These are phyloP conservation scores for Epinephelus cyanopodus DNA, from an alignment of 2,113 vertebrate species.

Conservation along the genomic window DNA sequence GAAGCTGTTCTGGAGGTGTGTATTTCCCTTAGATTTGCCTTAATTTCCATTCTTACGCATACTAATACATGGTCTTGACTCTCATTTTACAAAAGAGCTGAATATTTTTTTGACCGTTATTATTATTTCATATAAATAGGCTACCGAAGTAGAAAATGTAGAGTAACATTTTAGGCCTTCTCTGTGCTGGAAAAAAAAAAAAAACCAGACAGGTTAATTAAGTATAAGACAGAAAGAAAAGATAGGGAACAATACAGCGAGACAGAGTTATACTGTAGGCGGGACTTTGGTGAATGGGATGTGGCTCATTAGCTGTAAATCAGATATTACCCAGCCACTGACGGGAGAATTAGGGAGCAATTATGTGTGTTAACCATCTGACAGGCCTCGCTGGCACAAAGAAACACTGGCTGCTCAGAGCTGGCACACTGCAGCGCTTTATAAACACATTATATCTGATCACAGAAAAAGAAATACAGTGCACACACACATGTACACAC, in stretches of 20 bases:
- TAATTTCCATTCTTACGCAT: neutral
- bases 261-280: constrained; percentile 11
- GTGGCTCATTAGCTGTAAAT: constrained; percentile 79
- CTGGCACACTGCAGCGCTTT: constrained; percentile 41
- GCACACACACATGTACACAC: neutral
- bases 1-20: too few species aligned
- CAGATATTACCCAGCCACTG: constrained; percentile 72
- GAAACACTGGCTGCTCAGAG: constrained; percentile 50
- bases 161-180: neutral
- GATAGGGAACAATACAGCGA: constrained; percentile 3
- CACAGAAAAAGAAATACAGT: neutral
- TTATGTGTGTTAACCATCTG: constrained; percentile 71
- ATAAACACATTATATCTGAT: constrained; percentile 47
- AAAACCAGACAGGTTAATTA: neutral
- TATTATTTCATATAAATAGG: neutral
- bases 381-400: constrained; percentile 58
- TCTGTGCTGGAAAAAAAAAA: neutral
- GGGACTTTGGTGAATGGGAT: constrained; percentile 47
- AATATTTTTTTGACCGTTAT: neutral
- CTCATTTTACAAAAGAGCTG: neutral
- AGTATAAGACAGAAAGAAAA: neutral
- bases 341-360: constrained; percentile 74
- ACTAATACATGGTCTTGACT: neutral
- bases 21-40: neutral
- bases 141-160: neutral